These are phyloP conservation scores for Epinephelus awoara DNA, from an alignment of 2,797 vertebrate genomes.

Conservation along the genomic window DNA sequence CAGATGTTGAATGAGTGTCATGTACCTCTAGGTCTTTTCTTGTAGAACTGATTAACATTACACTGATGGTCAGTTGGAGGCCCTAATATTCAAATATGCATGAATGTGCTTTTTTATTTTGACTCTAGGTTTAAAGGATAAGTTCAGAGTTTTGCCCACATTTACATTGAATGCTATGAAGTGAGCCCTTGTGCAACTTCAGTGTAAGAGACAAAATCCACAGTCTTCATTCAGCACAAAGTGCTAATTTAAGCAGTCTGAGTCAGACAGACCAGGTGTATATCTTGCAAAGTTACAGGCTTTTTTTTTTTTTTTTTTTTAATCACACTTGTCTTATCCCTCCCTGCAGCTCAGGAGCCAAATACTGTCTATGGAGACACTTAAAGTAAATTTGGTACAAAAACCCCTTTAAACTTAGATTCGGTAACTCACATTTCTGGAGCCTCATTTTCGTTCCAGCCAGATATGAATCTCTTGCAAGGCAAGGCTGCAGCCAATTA, in stretches of 20 bases:
- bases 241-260: too few species aligned
- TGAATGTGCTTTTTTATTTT: neutral
- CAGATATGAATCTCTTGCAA: constrained; percentile 24
- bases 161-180: neutral
- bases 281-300: neutral
- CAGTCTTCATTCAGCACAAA: neutral
- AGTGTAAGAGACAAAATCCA: constrained; percentile 1
- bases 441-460: constrained; percentile 28
- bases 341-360: neutral
- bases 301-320: too few species aligned
- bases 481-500: constrained; percentile 48
- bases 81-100: neutral
- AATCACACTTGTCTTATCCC: neutral
- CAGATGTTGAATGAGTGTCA: neutral
- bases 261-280: neutral
- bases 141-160: neutral
- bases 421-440: constrained; percentile 17
- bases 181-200: neutral
- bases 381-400: neutral
- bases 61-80: neutral
- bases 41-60: neutral
- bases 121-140: neutral
- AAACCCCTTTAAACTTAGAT: neutral
- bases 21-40: neutral
- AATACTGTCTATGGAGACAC: neutral